Percentiles rank a stretch among this genome's conserved stretches.
Evolutionary conservation across 2,113 vertebrate genomes (phyloP).

Genomic region (Ptychochromis oligacanthus): DNA sequence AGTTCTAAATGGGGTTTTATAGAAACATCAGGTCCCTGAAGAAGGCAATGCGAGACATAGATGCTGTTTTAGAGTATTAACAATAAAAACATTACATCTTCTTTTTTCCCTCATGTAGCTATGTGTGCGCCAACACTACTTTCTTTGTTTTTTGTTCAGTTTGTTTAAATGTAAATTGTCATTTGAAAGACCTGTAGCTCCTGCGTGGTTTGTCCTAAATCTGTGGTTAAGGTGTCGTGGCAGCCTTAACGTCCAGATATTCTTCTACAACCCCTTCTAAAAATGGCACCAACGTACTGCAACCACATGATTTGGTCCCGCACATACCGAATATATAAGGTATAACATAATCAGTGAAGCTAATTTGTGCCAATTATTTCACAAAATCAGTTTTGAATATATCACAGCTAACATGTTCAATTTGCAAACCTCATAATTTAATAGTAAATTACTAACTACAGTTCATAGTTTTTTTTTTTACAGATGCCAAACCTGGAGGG

Average conservation of each 20-base stretch:
- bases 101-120: no score
- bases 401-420: not conserved
- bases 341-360: not conserved
- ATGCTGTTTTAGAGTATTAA: not conserved
- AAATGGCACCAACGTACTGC: not conserved
- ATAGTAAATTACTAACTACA: not conserved
- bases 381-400: not conserved
- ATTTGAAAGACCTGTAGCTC: no score
- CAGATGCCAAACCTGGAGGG: constrained; percentile 1
- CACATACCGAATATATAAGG: not conserved
- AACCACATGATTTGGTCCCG: not conserved
- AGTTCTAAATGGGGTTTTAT: not conserved
- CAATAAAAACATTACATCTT: no score
- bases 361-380: not conserved
- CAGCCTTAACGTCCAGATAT: no score
- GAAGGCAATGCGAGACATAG: not conserved
- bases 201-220: no score
- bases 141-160: no score
- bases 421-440: constrained; percentile 1
- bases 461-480: not conserved
- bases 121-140: no score
- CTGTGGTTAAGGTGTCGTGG: no score
- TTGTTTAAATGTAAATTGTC: no score
- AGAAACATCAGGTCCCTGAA: not conserved
- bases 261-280: no score